Base-by-base conservation (phyloP, 1,140 invertebrate species). In the Agrilus planipennis region DNA sequence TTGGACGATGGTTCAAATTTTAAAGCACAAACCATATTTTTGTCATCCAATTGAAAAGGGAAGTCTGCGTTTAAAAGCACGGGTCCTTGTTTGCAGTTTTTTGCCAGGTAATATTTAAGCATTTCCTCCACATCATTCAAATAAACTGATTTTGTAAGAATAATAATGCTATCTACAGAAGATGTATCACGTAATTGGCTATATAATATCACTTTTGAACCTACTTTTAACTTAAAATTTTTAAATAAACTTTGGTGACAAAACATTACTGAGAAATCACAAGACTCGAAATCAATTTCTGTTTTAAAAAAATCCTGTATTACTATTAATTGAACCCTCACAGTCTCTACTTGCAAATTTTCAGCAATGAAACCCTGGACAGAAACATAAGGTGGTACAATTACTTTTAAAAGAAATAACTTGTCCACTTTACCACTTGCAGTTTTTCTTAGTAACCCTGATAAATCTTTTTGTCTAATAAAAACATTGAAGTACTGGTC, bases 41-140 rank as follows among this genome's bases (percentile, higher is more conserved):
- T 62, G 20, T 61, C 60, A 14, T 72, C 69, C 6, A 79, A 2
- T 3, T 17, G 3, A n/a, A 80, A 60, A 23, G 66, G 62, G 28
- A 70, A 63, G 45, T 71, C 58, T 28, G 74, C 68, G 59, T 80
- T 81, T 1, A 82, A 50, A 36, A 81, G 55, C 42, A 74, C 54
- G 45, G 68, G 65, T 14, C 63, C 53, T 0, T 65, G 49, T 52
- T 61, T 64, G 15, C 72, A 72, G 42, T 57, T 61, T 9, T 67
- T 57, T 34, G 66, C 65, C 1, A 81, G 60, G 51, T 70, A 79
- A 49, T 67, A 60, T 47, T 75, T 68, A 53, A 82, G 74, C 51
- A 57, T 59, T 47, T 77, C 64, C 45, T 66, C 57, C 10, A 73
- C 60, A 36, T 76, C 63, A 15, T 61, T 61, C 45, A 69, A 36